Conservation (phyloP, 2,888 invertebrate species). For the Epirrita christyi region DNA sequence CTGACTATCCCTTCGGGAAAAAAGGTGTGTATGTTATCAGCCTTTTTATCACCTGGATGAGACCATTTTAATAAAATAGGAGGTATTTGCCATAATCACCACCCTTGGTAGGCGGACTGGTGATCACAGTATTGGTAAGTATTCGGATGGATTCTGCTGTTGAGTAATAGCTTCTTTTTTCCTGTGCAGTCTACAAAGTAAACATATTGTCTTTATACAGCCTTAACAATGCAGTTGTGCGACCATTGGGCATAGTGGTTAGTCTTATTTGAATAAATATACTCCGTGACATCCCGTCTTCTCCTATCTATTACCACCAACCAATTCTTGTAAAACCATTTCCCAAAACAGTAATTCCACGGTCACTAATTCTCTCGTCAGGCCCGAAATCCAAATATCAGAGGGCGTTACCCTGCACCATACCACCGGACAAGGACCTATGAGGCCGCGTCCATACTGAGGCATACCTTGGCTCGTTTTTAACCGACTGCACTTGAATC, state of each 20-base stretch:
- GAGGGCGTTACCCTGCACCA: constrained; percentile 50
- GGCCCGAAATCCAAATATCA: constrained; percentile 37
- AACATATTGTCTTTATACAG: no score
- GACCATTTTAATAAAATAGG: no score
- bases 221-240: no score
- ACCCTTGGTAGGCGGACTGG: no score
- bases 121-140: no score
- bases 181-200: no score
- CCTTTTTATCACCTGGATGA: no score
- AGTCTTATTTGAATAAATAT: neutral
- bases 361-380: constrained; percentile 24
- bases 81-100: no score
- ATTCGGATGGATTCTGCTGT: no score
- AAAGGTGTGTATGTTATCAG: no score
- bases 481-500: neutral
- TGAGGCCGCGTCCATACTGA: constrained; percentile 15
- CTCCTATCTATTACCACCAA: neutral
- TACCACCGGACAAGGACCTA: constrained; percentile 67
- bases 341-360: constrained; percentile 3
- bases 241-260: neutral
- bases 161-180: no score
- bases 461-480: constrained; percentile 19
- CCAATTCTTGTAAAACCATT: constrained; percentile 6
- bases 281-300: constrained; percentile 1
- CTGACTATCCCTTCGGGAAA: no score